A percentile compares a stretch with the other conserved stretches of the same genome.
phyloP scores from a whole-genome alignment of 1,140 invertebrate species.

The Drosophila pandora region DNA sequence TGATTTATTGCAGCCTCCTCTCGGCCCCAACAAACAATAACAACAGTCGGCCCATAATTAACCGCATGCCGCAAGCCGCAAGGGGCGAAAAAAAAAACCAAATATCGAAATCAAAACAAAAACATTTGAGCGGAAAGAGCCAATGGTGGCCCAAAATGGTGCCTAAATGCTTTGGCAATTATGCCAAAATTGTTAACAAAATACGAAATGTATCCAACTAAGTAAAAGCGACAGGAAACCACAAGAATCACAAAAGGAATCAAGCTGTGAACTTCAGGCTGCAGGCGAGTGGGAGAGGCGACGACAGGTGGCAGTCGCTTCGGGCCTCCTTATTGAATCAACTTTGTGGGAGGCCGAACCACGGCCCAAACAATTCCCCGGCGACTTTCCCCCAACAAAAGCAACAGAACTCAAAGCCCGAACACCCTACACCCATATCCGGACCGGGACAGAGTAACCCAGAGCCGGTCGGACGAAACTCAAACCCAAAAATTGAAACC shows the following conservation, averaged over 20 bases:
- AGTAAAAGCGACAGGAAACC: conserved; percentile 43
- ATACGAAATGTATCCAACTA: conserved; percentile 71
- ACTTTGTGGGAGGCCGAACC: conserved; percentile 32
- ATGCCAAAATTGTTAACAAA: conserved; percentile 70
- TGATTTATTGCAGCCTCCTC: conserved; percentile 71
- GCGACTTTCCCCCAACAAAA: background rate
- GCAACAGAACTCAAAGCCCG: conserved; percentile 21
- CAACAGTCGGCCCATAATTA: conserved; percentile 55
- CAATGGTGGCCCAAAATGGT: conserved; percentile 37
- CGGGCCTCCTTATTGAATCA: conserved; percentile 60
- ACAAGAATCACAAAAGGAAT: conserved; percentile 31
- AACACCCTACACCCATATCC: background rate
- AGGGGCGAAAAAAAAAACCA: conserved; percentile 21
- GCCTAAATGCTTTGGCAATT: conserved; percentile 69
- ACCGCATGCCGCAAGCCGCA: conserved; percentile 44
- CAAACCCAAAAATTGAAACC: conserved; percentile 43
- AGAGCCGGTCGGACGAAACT: background rate
- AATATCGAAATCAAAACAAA: conserved; percentile 55
- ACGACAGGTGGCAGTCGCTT: conserved; percentile 62
- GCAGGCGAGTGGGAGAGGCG: conserved; percentile 27
- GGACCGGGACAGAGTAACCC: background rate
- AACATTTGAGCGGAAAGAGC: conserved; percentile 13
- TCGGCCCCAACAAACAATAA: conserved; percentile 13
- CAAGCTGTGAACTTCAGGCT: background rate
- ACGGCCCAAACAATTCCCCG: background rate